Evolutionary conservation across 2,113 vertebrate species (phyloP).

Genomic region (Sapayoa aenigma): DNA sequence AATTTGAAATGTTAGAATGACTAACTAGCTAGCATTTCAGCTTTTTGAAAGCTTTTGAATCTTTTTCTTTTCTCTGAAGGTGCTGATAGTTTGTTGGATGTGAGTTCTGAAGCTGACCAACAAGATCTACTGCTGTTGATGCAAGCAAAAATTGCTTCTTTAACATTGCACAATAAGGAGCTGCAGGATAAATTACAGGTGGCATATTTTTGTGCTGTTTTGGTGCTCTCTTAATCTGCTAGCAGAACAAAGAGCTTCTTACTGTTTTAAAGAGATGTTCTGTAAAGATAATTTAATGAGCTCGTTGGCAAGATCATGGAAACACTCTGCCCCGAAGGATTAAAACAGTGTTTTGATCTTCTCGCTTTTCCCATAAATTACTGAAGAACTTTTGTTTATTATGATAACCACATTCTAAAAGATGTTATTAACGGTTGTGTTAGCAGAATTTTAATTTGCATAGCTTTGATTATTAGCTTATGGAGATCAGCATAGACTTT

Average conservation of each 20-base stretch:
- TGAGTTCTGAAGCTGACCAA: constrained; percentile 77
- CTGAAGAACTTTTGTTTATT: not conserved
- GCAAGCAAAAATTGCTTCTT: constrained; percentile 88
- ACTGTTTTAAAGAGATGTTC: not conserved
- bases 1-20: not conserved
- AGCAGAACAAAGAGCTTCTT: not conserved
- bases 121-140: constrained; percentile 82
- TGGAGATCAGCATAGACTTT: not conserved
- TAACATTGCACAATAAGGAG: constrained; percentile 91
- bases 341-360: constrained; percentile 30
- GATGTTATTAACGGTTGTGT: not conserved
- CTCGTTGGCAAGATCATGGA: not conserved
- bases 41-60: not conserved
- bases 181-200: constrained; percentile 89
- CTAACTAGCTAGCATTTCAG: not conserved
- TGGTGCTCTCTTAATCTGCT: not conserved
- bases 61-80: constrained; percentile 40
- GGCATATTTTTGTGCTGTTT: constrained; percentile 18
- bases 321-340: not conserved
- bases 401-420: not conserved
- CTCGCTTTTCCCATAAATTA: constrained; percentile 6
- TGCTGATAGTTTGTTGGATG: constrained; percentile 75
- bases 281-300: not conserved
- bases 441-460: constrained; percentile 11
- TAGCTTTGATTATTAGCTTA: constrained; percentile 1